phyloP scores from a whole-genome alignment of 1,140 invertebrate genomes.

The Gryon sp. region DNA sequence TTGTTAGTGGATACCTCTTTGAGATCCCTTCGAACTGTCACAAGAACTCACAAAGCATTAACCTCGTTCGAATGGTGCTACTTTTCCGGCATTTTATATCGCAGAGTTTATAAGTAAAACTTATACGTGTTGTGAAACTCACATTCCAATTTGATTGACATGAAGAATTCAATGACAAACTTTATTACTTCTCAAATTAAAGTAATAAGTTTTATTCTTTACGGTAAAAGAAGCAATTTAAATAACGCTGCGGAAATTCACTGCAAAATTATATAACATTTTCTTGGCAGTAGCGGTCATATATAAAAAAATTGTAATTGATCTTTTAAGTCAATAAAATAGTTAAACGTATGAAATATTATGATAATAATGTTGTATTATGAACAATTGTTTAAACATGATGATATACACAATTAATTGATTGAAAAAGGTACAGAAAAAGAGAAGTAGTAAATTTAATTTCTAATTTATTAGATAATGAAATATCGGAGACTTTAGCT shows the following conservation, averaged over 20 bases:
- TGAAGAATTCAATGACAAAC: slow-evolving; percentile 17
- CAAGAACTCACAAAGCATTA: slow-evolving; percentile 48
- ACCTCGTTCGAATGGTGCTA: slow-evolving; percentile 44
- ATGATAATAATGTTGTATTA: no score
- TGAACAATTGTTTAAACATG: no score
- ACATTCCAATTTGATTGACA: slow-evolving; percentile 31
- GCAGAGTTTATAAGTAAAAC: slow-evolving; percentile 27
- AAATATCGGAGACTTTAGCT: slow-evolving; percentile 32
- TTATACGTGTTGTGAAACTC: slow-evolving; percentile 23
- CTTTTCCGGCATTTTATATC: slow-evolving; percentile 47
- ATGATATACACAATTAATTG: no score
- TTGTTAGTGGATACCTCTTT: slow-evolving; percentile 17
- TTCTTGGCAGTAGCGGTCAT: no score
- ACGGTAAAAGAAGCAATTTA: background rate
- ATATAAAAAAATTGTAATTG: no score
- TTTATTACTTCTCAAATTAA: slow-evolving; percentile 22
- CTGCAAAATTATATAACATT: no score
- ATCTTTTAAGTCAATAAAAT: no score
- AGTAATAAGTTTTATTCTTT: slow-evolving; percentile 13
- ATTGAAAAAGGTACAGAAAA: no score
- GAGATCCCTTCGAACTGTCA: slow-evolving; percentile 30
- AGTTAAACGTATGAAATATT: no score
- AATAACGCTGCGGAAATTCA: background rate
- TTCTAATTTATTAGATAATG: slow-evolving; percentile 13
- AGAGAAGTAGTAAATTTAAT: no score